phyloP scores from a whole-genome alignment of 2,113 vertebrate species.

The Peromyscus maniculatus region DNA sequence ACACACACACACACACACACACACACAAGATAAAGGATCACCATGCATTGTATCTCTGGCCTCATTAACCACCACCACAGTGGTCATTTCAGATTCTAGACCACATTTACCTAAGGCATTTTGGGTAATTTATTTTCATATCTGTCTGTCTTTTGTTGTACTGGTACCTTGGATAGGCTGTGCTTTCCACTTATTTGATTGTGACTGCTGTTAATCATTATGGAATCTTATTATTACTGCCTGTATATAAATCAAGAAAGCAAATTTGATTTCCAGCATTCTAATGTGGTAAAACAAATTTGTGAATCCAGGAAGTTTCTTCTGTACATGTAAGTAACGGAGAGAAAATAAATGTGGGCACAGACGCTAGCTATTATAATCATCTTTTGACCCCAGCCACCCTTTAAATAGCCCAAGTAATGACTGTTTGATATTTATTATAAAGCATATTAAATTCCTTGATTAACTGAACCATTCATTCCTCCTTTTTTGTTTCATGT shows the following conservation, averaged over 20 bases:
- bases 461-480: conserved; percentile 73
- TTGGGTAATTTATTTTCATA: conserved; percentile 71
- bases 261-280: conserved; percentile 77
- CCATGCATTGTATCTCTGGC: neutral
- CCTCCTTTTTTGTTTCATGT: conserved; percentile 67
- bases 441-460: conserved; percentile 72
- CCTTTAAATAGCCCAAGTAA: conserved; percentile 64
- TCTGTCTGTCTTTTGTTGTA: conserved; percentile 31
- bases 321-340: conserved; percentile 69
- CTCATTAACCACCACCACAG: neutral
- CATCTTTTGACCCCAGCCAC: conserved; percentile 64
- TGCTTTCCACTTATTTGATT: conserved; percentile 67
- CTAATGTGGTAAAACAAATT: conserved; percentile 64
- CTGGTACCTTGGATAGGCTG: conserved; percentile 12
- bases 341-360: conserved; percentile 68
- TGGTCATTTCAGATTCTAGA: conserved; percentile 42
- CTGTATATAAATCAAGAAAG: conserved; percentile 72
- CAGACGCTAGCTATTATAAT: conserved; percentile 53
- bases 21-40: neutral
- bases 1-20: neutral
- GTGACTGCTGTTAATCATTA: conserved; percentile 70
- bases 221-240: conserved; percentile 68
- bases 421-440: conserved; percentile 77
- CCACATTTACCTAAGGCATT: conserved; percentile 5
- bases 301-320: conserved; percentile 57